These are phyloP conservation scores for human DNA, from an alignment of 2,113 vertebrate genomes.

Conservation along the genomic window DNA sequence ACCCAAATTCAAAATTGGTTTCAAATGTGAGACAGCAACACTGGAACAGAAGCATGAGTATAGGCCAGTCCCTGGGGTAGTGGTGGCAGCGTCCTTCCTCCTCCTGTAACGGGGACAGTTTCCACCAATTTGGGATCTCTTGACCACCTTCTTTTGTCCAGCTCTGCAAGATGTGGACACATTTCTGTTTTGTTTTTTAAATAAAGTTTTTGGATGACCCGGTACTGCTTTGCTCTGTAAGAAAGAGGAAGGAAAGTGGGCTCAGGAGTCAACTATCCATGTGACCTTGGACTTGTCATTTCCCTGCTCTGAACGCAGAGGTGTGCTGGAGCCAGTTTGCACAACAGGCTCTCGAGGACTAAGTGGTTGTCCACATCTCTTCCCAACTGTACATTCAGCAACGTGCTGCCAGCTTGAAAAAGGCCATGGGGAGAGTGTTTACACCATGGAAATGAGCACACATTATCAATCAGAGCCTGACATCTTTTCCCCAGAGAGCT, in stretches of 20 bases:
- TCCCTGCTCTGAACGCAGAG: background rate
- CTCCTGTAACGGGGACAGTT: background rate
- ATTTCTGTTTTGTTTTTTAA: background rate
- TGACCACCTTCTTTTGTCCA: background rate
- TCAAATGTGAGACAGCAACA: background rate
- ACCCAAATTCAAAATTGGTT: background rate
- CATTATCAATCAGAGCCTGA: background rate
- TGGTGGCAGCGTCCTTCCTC: rapidly evolving
- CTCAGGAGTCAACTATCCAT: background rate
- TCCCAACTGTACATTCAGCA: background rate
- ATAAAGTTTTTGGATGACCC: background rate
- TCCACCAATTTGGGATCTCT: background rate
- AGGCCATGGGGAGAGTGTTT: background rate
- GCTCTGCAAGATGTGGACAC: background rate
- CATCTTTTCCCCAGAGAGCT: background rate
- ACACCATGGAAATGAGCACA: background rate
- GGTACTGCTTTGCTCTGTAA: background rate
- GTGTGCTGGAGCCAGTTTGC: background rate
- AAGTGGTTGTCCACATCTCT: background rate
- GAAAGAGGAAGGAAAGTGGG: background rate
- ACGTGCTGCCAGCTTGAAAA: background rate
- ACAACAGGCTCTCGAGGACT: background rate
- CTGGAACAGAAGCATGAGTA: background rate
- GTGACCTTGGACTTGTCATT: background rate
- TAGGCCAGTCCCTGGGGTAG: background rate